Evolutionary conservation across 37 sponge, comb jelly and placozoan species (phyloP), one percentile per base, ranked within the genome.

Genomic region (Crambe crambe): DNA sequence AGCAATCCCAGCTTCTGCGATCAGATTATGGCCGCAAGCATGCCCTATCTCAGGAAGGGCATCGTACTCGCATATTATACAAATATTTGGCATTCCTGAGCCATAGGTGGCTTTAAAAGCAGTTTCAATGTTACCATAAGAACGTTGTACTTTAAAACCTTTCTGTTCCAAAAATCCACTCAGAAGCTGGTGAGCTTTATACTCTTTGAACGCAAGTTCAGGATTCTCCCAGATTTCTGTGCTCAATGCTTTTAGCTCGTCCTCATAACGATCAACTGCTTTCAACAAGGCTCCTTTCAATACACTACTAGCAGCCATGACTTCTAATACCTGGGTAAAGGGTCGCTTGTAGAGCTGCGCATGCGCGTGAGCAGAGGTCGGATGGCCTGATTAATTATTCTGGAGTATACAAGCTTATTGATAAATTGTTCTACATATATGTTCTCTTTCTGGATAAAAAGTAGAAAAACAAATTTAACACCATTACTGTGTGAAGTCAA

Each of bases 1-100:
- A 25, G 90, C 96, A 8, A 89, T 34, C 21, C 96, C 96, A 1
- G 92, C 88, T n/a, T n/a, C n/a, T n/a, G n/a, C n/a, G n/a, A n/a
- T n/a, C n/a, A n/a, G n/a, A n/a, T n/a, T n/a, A n/a, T 96, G 97
- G 0, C 97, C 97, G 58, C 97, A 96, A 3, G 97, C 97, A 54
- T 96, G 97, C 1, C 97, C 97, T 36, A 96, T 96, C 58, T 90
- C 91, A 23, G 97, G 97, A 10, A 96, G 80, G 40, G 94, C 97
- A 70, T 93, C 91, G 57, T 93, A 95, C 72, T 95, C 96, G 64
- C 96, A 92, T 37, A 93, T 77, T 60, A 96, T 78, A 39, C 83
- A 85, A 42, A 93, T 80, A 39, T 93, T 84, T 22, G 91, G 78
- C 21, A 70, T 42, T 8, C 80, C 81, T 10, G 76, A 47, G 34